Conservation (phyloP, 2,888 invertebrate genomes). For the Kryphioiulus occultus region DNA sequence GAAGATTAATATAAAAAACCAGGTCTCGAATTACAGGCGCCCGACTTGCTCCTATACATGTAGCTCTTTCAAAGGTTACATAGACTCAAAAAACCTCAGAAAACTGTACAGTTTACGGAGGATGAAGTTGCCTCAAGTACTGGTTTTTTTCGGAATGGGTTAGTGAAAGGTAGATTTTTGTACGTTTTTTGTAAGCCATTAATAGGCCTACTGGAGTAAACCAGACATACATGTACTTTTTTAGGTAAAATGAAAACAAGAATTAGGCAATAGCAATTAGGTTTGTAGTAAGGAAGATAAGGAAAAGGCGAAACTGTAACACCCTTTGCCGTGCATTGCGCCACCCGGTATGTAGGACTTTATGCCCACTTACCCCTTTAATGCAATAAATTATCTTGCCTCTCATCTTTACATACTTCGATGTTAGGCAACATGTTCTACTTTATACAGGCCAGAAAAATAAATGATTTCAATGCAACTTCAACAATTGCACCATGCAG, state of each 20-base stretch:
- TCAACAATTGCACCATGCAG: background rate
- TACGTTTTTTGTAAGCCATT: no score
- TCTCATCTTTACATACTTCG: background rate
- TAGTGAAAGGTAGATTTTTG: no score
- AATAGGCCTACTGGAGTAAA: no score
- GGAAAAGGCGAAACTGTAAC: background rate
- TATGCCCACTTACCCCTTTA: background rate
- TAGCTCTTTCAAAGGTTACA: no score
- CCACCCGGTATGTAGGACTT: background rate
- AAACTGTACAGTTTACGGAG: no score
- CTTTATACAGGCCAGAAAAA: background rate
- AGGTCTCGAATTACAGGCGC: background rate
- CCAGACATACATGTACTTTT: no score
- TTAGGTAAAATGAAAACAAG: no score
- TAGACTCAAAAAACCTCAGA: no score
- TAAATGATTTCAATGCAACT: background rate
- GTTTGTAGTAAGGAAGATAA: no score
- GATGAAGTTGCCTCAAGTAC: no score
- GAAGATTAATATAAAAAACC: background rate
- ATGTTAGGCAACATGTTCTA: background rate
- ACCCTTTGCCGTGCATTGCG: background rate
- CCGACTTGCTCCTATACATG: background rate
- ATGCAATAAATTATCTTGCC: background rate
- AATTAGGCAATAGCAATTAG: no score
- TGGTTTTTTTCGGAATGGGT: no score